Evolutionary conservation across 2,113 vertebrate species (phyloP).

Genomic region (Syngnathus typhle): DNA sequence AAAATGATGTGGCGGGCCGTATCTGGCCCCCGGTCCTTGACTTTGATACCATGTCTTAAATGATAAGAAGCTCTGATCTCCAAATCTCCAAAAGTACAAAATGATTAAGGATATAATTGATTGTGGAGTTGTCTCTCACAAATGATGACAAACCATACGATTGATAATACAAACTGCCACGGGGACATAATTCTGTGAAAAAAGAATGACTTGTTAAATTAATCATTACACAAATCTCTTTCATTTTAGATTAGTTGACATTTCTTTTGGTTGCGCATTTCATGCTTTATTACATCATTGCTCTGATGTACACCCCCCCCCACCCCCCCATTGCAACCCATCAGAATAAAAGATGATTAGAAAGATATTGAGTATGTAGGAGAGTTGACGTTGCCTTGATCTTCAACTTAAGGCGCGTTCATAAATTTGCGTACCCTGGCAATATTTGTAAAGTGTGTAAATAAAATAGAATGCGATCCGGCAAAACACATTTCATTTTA

Average conservation of each 20-base stretch:
- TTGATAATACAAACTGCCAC: not conserved
- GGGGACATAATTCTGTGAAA: not conserved
- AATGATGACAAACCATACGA: not conserved
- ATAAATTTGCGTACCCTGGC: not conserved
- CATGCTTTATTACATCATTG: slow-evolving; percentile 20
- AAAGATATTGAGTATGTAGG: not conserved
- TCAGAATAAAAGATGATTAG: slow-evolving; percentile 15
- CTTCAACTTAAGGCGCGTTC: not conserved
- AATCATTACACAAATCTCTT: not conserved
- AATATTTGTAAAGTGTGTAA: not conserved
- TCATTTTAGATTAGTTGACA: slow-evolving; percentile 11
- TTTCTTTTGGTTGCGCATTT: slow-evolving; percentile 6
- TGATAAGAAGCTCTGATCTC: not conserved
- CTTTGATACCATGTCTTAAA: not conserved
- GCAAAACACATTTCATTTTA: no score
- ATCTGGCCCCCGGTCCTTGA: no score
- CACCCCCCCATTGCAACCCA: not conserved
- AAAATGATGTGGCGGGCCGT: no score
- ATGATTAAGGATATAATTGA: not conserved
- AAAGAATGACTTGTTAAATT: not conserved
- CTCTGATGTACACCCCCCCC: not conserved
- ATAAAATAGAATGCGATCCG: no score
- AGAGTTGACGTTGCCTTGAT: not conserved
- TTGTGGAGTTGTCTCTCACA: not conserved
- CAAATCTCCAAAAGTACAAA: not conserved